Base-by-base conservation (phyloP, 1,140 invertebrate species). In the Danaus plexippus region DNA sequence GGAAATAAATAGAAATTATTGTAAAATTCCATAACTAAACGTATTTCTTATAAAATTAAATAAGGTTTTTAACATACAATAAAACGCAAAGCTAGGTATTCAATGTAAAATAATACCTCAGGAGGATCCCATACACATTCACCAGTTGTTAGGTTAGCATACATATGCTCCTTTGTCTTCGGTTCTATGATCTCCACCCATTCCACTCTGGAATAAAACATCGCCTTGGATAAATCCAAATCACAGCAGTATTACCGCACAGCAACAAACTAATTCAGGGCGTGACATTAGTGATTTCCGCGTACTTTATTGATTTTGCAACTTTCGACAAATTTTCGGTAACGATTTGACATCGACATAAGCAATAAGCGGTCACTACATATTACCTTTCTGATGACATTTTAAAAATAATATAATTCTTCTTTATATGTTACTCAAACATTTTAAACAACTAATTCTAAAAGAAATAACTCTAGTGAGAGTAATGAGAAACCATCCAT, bases 141-240 rank as follows among this genome's bases (percentile, higher is more conserved):
- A 64, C 97, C 97, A 54, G 97, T 98, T 60, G 95, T 96, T 62
- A 99, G 90, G 91, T 99, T 99, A 81, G 97, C 97, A 90, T 98
- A 99, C 96, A 99, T 98, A 87, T 97, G 95, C 89, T 98, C 96
- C 88, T 97, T 96, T 67, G 97, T 97, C 80, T 95, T 94, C 67
- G 97, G 97, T 85, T 99, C 97, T 88, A 98, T 97, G 77, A 99
- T 99, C 90, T 99, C 97, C 83, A 99, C 96, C 97, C 97, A 99
- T 92, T 98, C 96, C 89, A 96, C 93, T 88, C 94, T 92, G 79
- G 79, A 90, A 89, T 84, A 84, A 76, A 85, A 80, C 84, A 85
- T 85, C 51, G 58, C 59, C 47, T 55, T 59, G 55, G 70, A 67
- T 70, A 59, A 63, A 68, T 57, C 67, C 63, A 32, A 49, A 73